Evolutionary conservation across 2,113 vertebrate genomes (phyloP).

Genomic region (Ciconia stormi): DNA sequence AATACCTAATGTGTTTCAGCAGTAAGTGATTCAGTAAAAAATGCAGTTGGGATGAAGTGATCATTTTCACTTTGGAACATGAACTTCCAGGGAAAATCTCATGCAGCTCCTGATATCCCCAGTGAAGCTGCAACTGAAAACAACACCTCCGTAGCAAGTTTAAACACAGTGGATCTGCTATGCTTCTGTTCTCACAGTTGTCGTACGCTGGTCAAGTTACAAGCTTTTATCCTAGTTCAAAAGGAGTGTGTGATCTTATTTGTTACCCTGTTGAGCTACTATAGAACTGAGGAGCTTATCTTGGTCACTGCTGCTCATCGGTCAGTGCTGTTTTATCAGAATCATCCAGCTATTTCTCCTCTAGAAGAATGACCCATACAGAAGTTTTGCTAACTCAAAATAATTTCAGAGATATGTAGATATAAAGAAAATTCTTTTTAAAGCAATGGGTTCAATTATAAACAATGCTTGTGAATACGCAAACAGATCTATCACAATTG

Average conservation of each 20-base stretch:
- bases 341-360: background rate
- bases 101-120: background rate
- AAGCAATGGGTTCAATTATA: background rate
- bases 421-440: background rate
- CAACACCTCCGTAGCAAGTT: background rate
- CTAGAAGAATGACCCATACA: background rate
- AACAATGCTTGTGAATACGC: background rate
- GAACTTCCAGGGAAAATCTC: background rate
- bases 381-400: background rate
- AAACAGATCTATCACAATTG: background rate
- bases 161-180: background rate
- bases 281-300: background rate
- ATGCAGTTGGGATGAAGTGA: background rate
- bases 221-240: background rate
- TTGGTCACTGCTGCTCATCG: background rate
- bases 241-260: background rate
- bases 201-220: background rate
- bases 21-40: background rate
- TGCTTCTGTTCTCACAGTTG: background rate
- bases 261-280: background rate
- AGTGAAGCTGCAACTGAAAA: background rate
- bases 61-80: background rate
- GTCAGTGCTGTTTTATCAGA: background rate
- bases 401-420: accelerated
- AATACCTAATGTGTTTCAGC: background rate